Base-by-base conservation (phyloP, 2,113 vertebrate genomes). In the Mellivora capensis region DNA sequence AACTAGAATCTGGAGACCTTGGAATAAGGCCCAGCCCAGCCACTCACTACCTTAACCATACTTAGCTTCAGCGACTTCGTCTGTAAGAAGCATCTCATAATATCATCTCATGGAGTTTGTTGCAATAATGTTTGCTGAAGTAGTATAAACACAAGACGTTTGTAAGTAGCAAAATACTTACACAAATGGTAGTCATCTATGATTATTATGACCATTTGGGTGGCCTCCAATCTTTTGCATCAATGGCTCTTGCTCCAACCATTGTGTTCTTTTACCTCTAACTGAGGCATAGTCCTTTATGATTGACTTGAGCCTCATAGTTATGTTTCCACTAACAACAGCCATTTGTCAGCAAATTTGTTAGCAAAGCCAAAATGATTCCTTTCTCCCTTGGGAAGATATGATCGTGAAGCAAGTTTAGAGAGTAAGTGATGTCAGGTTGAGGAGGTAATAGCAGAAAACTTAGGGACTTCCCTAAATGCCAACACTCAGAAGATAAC, bases 401-500 rank as follows among this genome's bases (percentile, higher is more conserved):
- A 11, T 67, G 39, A 80, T 34, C 20, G 39, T 97, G 21, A 71
- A 87, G 61, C 79, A 93, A 96, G 37, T 76, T 71, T n/a, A 57
- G 20, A 7, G 15, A 14, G n/a, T 71, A 90, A 89, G 80, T 93
- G 34, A 85, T 87, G 72, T 54, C 29, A 82, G n/a, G 20, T 76
- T 76, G 49, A 96, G 25, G 34, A 76, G 9, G 77, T 69, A 93
- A 72, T 11, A 93, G 27, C 34, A 94, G 59, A 93, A 97, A 98
- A 54, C 21, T 8, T 47, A 79, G 67, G n/a, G 74, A 87, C 34
- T 79, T 97, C 72, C 71, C 52, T 97, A 93, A 97, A 90, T 89
- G 44, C 67, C 74, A 95, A 61, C 54, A 69, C 11, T 82, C 61
- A 93, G 39, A 90, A 94, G 52, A 96, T 37, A 93, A 54, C 49